A percentile compares a stretch with the other conserved stretches of the same genome.
Conservation (phyloP, 2,797 vertebrate genomes). For the Malurus splendens region DNA sequence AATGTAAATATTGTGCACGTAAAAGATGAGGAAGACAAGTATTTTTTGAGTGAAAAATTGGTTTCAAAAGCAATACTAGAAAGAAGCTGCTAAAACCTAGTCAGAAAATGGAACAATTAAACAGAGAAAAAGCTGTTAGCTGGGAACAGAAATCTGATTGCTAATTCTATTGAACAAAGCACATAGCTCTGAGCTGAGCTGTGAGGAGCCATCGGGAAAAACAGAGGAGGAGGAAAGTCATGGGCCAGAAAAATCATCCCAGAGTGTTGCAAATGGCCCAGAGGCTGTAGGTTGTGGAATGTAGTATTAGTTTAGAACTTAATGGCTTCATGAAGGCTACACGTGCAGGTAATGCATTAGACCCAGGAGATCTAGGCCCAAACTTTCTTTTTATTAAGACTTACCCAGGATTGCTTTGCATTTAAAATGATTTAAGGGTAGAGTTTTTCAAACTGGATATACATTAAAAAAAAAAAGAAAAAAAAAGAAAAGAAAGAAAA, state of each 20-base stretch:
- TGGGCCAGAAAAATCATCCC: neutral
- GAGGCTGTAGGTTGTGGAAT: neutral
- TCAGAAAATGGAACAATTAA: neutral
- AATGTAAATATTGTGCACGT: neutral
- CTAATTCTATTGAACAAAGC: neutral
- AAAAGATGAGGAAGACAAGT: neutral
- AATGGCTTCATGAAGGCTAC: neutral
- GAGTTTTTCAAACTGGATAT: neutral
- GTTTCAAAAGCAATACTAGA: neutral
- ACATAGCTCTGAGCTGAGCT: neutral
- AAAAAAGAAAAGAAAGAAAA: neutral
- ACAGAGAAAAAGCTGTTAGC: neutral
- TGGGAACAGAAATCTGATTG: neutral
- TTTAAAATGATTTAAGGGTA: neutral
- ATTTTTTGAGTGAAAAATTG: neutral
- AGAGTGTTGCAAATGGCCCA: neutral
- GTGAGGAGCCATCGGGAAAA: neutral
- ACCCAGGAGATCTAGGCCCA: neutral
- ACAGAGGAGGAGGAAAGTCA: neutral
- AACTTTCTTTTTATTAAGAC: neutral
- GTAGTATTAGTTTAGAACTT: neutral
- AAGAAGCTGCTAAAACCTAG: neutral
- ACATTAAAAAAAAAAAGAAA: neutral
- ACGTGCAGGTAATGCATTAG: neutral
- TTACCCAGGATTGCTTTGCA: neutral